phyloP scores from a whole-genome alignment of 2,113 vertebrate genomes.

The Alces alces region DNA sequence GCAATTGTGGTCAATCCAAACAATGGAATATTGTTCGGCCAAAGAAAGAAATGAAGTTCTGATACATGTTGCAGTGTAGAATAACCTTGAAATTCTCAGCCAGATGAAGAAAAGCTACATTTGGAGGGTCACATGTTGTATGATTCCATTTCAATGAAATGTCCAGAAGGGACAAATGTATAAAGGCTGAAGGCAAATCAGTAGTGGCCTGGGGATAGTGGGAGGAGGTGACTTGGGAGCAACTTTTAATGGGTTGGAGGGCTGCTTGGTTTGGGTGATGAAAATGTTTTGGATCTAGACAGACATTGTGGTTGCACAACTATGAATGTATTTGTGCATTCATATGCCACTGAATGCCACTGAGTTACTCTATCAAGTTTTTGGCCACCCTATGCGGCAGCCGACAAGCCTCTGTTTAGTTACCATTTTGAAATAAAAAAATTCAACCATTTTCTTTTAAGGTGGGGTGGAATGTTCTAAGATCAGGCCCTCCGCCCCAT shows the following conservation, averaged over 20 bases:
- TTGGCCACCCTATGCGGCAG: background rate
- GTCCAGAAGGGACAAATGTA: background rate
- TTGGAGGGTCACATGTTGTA: background rate
- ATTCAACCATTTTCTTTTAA: background rate
- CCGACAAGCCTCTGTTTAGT: background rate
- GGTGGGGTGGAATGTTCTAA: background rate
- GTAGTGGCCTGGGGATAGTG: too few relatives aligned
- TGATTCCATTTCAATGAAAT: background rate
- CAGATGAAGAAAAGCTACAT: background rate
- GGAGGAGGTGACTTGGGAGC: background rate
- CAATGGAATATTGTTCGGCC: background rate
- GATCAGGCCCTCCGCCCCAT: background rate
- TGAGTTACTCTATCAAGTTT: background rate
- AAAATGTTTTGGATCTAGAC: background rate
- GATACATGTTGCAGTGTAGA: accelerated
- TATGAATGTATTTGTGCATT: background rate
- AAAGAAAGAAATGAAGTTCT: background rate
- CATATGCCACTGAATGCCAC: background rate
- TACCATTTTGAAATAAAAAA: background rate
- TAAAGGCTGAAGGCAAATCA: background rate
- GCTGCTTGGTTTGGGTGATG: background rate
- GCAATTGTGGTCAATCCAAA: too few relatives aligned
- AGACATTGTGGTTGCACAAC: accelerated
- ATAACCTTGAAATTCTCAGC: background rate
- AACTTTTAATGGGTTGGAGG: accelerated